Conservation (phyloP, 2,888 invertebrate species). For the Pyrrhia umbra region DNA sequence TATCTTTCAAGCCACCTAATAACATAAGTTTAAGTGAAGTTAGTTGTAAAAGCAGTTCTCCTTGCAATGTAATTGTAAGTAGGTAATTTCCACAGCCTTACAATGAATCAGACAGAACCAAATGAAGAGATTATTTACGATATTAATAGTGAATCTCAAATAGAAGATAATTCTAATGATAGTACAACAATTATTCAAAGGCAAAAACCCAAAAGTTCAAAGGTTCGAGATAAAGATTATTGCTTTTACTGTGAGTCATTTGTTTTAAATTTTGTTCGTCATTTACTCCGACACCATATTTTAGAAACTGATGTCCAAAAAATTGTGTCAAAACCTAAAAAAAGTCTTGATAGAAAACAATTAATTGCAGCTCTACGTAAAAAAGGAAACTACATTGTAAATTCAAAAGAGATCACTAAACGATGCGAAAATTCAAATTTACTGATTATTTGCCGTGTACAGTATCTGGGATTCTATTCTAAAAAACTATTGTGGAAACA, state of each 20-base stretch:
- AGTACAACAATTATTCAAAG: constrained; percentile 42
- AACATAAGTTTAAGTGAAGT: constrained; percentile 35
- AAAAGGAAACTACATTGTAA: constrained; percentile 62
- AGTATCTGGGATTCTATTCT: constrained; percentile 57
- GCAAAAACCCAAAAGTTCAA: constrained; percentile 31
- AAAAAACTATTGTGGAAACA: constrained; percentile 58
- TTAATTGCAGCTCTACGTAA: constrained; percentile 53
- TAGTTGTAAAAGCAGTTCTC: no score
- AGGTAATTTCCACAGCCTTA: constrained; percentile 50
- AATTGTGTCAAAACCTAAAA: constrained; percentile 38
- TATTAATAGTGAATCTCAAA: constrained; percentile 44
- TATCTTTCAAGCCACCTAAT: no score
- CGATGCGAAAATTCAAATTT: constrained; percentile 55
- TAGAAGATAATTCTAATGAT: constrained; percentile 33
- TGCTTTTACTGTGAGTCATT: constrained; percentile 53
- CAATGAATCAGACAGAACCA: constrained; percentile 47
- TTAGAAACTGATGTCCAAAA: constrained; percentile 48
- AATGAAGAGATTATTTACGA: no score
- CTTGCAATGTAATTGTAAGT: constrained; percentile 48
- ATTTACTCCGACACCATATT: constrained; percentile 55
- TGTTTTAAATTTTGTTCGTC: constrained; percentile 59
- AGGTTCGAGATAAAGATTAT: constrained; percentile 42
- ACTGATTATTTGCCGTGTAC: constrained; percentile 58
- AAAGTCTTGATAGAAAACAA: constrained; percentile 20
- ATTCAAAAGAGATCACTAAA: constrained; percentile 54